Percentiles rank a stretch among this genome's conserved stretches.
phyloP scores from a whole-genome alignment of 2,888 invertebrate genomes.

The Apotomis turbidana region DNA sequence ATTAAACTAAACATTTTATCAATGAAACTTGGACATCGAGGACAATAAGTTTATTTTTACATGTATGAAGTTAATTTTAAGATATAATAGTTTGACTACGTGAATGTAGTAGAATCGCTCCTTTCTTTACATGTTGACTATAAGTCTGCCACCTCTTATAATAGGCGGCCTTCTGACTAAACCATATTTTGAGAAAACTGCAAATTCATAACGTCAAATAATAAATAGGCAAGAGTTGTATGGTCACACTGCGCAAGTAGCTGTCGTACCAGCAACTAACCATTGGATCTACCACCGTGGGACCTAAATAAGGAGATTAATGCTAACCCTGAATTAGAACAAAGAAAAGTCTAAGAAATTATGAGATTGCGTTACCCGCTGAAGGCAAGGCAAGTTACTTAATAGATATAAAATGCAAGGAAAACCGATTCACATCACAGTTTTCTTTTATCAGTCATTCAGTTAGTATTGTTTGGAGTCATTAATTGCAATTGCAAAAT shows the following conservation, averaged over 20 bases:
- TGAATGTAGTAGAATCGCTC: no score
- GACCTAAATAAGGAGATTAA: neutral
- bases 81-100: no score
- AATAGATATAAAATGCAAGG: slow-evolving; percentile 20
- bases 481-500: neutral
- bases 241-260: neutral
- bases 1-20: no score
- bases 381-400: neutral
- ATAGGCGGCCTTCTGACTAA: no score
- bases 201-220: no score
- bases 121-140: no score
- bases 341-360: slow-evolving; percentile 15
- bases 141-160: no score
- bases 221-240: no score
- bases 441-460: slow-evolving; percentile 16
- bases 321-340: slow-evolving; percentile 24
- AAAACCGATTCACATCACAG: slow-evolving; percentile 12
- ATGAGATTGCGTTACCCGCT: neutral
- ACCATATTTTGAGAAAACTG: no score
- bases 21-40: no score
- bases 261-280: neutral
- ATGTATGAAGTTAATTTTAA: no score
- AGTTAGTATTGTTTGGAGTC: slow-evolving; percentile 5
- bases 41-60: no score
- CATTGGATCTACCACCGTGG: neutral